These are phyloP conservation scores for Hippopotamyrus pictus DNA, from an alignment of 2,797 vertebrate genomes.

Conservation along the genomic window DNA sequence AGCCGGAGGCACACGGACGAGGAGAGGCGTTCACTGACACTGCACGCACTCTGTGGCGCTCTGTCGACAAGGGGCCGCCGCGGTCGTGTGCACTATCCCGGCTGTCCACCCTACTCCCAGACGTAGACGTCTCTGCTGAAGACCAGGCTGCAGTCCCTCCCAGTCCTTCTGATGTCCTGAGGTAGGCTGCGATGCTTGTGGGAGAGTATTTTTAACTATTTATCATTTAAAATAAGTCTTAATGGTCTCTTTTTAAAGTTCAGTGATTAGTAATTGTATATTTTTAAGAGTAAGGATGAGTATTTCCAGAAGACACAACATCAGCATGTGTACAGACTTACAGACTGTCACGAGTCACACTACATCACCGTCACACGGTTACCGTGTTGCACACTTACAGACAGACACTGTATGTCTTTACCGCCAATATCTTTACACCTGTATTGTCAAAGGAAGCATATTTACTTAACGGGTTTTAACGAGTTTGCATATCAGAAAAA, in stretches of 20 bases:
- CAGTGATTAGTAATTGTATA: neutral
- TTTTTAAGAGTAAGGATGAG: neutral
- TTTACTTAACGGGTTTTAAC: neutral
- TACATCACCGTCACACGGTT: neutral
- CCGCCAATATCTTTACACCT: neutral
- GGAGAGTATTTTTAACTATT: neutral
- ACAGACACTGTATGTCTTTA: neutral
- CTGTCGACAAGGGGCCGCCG: neutral
- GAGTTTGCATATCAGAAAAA: neutral
- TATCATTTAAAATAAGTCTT: neutral
- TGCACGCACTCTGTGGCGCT: neutral
- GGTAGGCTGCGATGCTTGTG: neutral
- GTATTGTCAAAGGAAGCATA: neutral
- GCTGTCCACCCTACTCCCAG: neutral
- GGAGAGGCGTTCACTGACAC: neutral
- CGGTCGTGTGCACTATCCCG: neutral
- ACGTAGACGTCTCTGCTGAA: neutral
- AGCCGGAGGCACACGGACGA: constrained; percentile 7
- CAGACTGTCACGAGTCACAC: neutral
- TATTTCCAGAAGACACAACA: neutral
- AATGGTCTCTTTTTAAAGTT: neutral
- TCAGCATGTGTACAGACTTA: neutral
- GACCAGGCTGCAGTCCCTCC: neutral
- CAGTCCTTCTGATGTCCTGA: neutral
- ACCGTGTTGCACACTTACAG: neutral